Evolutionary conservation across 2,797 vertebrate genomes (phyloP), one percentile per base, ranked within the genome.

Genomic region (Myoxocephalus aenaeus): DNA sequence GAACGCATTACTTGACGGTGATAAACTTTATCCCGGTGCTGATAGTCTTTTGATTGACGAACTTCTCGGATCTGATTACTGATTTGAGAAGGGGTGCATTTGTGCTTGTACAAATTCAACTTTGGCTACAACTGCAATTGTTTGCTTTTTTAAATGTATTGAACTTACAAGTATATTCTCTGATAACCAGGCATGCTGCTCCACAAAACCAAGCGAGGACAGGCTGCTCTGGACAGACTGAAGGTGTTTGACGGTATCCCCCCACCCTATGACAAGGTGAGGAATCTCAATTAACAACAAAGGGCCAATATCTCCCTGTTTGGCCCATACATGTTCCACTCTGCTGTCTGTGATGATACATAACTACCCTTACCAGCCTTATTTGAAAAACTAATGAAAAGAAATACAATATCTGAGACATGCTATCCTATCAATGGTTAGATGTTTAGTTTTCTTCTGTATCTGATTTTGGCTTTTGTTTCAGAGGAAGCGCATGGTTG

Each of bases 241-340:
- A 99, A 98, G 94, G 97, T 99, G 90, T 98, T 97, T 0, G 98
- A 99, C 15, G 97, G 98, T 1, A 97, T 98, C 98, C 97, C 20
- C 0, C 97, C 97, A 0, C 97, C 97, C 12, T 98, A 98, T 1
- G 97, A 99, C 92, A 99, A 98, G 96, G 98, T 98, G 76, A 56
- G 36, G 32, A 42, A 36, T 27, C 2, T 27, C 25, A 27, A 27
- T 27, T 27, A 27, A 27, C 25, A 27, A 27, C 25, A 27, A 96
- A 32, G 96, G 96, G 86, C 97, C 42, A 50, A 50, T 10, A n/a
- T 50, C 3, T 18, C 46, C 8, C 44, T 44, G 18, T 50, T n/a
- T 20, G 18, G 9, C 8, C 48, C 9, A 1, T n/a, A n/a, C 18
- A n/a, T 50, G 9, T 50, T n/a, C 1, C 5, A 11, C 0, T 6